A percentile compares a stretch with the other conserved stretches of the same genome.
Conservation (phyloP, 1,140 invertebrate species). For the Caenorhabditis tropicalis region DNA sequence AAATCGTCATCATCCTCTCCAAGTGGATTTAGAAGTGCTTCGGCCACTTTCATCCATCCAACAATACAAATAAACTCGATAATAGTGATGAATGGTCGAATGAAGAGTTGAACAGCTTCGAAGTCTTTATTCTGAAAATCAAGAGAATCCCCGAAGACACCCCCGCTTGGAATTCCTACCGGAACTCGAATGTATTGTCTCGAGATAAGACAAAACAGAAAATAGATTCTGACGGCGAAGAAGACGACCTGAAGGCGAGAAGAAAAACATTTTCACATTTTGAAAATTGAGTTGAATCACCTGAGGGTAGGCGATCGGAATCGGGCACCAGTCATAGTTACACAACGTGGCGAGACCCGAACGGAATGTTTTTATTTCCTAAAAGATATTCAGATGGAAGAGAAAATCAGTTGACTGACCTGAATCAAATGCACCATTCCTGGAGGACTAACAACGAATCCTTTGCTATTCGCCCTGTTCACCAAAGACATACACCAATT, state of each 20-base stretch:
- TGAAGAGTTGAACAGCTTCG: constrained; percentile 73
- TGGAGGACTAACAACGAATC: constrained; percentile 66
- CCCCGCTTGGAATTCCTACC: not conserved
- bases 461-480: constrained; percentile 59
- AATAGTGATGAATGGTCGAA: constrained; percentile 86
- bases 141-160: not conserved
- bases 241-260: constrained; percentile 61
- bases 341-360: constrained; percentile 60
- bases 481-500: constrained; percentile 63
- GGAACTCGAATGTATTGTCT: constrained; percentile 62
- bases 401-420: not conserved
- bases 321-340: constrained; percentile 70
- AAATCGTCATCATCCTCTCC: constrained; percentile 77
- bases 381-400: constrained; percentile 9
- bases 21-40: constrained; percentile 88
- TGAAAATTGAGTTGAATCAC: not conserved
- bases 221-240: constrained; percentile 67
- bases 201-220: constrained; percentile 66
- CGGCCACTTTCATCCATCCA: constrained; percentile 89
- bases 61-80: constrained; percentile 90
- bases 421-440: not conserved
- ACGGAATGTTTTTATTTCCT: constrained; percentile 67
- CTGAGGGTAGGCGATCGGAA: constrained; percentile 69
- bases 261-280: not conserved
- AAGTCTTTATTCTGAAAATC: constrained; percentile 29